phyloP scores from a whole-genome alignment of 2,888 invertebrate species.

The Electrophaes corylata region DNA sequence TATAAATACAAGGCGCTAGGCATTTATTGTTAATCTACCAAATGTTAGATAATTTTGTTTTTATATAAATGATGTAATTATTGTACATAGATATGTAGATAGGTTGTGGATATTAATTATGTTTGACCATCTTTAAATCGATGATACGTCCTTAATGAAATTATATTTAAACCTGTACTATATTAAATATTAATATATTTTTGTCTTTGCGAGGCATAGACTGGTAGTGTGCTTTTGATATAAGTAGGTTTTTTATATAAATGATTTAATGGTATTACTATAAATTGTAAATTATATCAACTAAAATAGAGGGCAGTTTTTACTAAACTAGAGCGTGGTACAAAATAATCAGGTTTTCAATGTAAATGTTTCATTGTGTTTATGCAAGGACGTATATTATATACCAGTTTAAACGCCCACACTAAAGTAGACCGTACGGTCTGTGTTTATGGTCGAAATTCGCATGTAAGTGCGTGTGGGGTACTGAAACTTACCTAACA shows the following conservation, averaged over 20 bases:
- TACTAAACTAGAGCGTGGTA: background rate
- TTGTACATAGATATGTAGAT: constrained; percentile 32
- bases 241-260: constrained; percentile 16
- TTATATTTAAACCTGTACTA: constrained; percentile 15
- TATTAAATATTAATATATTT: constrained; percentile 10
- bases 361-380: background rate
- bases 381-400: background rate
- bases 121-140: constrained; percentile 27
- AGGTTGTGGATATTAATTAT: constrained; percentile 20
- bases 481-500: background rate
- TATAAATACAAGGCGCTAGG: constrained; percentile 19
- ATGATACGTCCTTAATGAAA: constrained; percentile 26
- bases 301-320: constrained; percentile 1
- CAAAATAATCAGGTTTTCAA: background rate
- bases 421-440: background rate
- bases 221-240: constrained; percentile 38
- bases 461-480: too few species aligned
- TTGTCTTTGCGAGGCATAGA: constrained; percentile 52
- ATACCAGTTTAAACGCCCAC: background rate
- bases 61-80: constrained; percentile 15
- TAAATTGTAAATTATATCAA: background rate
- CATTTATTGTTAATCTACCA: constrained; percentile 29
- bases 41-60: constrained; percentile 18
- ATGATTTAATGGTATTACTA: background rate
- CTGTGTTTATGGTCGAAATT: background rate